These are phyloP conservation scores for Microtus pennsylvanicus DNA, from an alignment of 2,113 vertebrate species.

Conservation along the genomic window DNA sequence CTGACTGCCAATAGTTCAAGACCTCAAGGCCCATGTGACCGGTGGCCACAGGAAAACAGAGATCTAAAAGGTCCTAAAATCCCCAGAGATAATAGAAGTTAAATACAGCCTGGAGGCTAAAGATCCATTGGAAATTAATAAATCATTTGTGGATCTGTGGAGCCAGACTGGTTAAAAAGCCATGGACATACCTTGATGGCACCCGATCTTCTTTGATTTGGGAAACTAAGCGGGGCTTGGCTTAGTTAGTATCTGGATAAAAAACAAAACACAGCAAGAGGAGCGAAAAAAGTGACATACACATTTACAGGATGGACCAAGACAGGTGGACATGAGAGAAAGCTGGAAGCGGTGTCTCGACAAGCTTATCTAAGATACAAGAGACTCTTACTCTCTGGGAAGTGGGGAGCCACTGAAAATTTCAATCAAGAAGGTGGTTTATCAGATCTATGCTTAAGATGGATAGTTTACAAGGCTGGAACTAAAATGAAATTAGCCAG, in stretches of 20 bases:
- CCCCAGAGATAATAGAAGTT: not conserved
- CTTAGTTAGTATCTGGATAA: too few relatives aligned
- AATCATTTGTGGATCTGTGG: not conserved
- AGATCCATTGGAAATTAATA: conserved; percentile 18
- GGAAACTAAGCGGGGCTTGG: not conserved
- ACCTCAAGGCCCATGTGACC: not conserved
- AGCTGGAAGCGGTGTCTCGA: not conserved
- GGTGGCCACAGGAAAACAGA: not conserved
- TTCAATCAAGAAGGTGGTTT: not conserved
- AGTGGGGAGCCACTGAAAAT: conserved; percentile 16
- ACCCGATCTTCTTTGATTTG: not conserved
- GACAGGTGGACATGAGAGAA: not conserved
- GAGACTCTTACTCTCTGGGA: conserved; percentile 35
- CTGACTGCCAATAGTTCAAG: not conserved
- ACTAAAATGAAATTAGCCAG: conserved; percentile 56
- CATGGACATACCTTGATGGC: not conserved
- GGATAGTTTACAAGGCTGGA: not conserved
- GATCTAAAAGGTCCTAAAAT: not conserved
- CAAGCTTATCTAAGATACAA: not conserved
- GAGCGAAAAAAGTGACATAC: not conserved
- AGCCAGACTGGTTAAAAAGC: not conserved
- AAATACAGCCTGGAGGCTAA: not conserved
- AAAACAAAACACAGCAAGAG: not conserved
- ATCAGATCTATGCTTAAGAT: not conserved
- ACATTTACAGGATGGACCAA: not conserved